A percentile compares a stretch with the other conserved stretches of the same genome.
Evolutionary conservation across 1,140 invertebrate genomes (phyloP).

Genomic region (Oppia nitens): DNA sequence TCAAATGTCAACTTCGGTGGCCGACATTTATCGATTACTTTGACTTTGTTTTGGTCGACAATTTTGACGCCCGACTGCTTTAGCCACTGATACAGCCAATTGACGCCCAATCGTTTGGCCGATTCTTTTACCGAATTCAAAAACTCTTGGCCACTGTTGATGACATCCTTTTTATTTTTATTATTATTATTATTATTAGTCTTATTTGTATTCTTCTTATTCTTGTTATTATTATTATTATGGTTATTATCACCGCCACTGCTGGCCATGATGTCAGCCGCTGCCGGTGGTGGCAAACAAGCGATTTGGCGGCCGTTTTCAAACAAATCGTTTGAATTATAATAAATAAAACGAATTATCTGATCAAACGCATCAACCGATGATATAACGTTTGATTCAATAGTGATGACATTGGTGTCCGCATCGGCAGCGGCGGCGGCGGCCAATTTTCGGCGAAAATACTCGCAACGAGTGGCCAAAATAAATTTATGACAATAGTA

Average conservation of each 20-base stretch:
- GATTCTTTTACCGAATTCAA: background rate
- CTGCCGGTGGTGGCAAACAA: background rate
- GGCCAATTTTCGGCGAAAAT: background rate
- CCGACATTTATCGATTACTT: background rate
- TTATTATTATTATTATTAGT: background rate
- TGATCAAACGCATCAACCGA: conserved; percentile 45
- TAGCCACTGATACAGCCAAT: conserved; percentile 12
- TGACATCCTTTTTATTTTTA: background rate
- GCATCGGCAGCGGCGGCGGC: background rate
- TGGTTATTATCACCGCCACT: background rate
- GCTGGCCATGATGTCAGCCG: background rate
- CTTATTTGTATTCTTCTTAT: background rate
- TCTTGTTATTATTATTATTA: no score
- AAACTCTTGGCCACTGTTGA: background rate
- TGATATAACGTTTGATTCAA: conserved; percentile 31
- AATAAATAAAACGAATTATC: conserved; percentile 46
- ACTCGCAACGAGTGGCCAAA: conserved; percentile 41
- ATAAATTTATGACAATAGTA: conserved; percentile 51
- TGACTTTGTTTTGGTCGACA: conserved; percentile 21
- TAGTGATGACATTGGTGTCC: conserved; percentile 29
- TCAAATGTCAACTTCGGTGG: conserved; percentile 11
- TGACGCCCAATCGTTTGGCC: background rate
- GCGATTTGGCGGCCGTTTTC: conserved; percentile 1
- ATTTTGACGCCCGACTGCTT: conserved; percentile 26
- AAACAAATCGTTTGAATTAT: conserved; percentile 40